These are phyloP conservation scores for Proteles cristata DNA, from an alignment of 2,113 vertebrate genomes.

Conservation along the genomic window DNA sequence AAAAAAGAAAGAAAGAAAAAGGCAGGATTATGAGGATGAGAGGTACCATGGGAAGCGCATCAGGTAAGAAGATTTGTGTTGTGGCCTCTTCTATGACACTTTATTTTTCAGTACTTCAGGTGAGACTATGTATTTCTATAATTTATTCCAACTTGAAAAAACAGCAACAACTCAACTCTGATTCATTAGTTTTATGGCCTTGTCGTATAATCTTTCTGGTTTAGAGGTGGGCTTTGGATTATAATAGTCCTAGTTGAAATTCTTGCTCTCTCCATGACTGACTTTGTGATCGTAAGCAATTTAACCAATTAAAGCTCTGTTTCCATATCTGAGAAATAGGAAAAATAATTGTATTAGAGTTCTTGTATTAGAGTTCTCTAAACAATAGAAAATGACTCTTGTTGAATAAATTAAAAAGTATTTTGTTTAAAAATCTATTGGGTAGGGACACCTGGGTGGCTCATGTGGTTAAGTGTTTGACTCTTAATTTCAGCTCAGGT, in stretches of 20 bases:
- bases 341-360: neutral
- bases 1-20: neutral
- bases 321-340: conserved; percentile 6
- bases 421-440: neutral
- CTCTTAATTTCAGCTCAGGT: no score
- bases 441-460: no score
- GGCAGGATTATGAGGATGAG: neutral
- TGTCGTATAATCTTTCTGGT: neutral
- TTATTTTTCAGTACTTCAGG: neutral
- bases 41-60: neutral
- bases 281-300: neutral
- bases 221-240: neutral
- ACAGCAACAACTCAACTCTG: neutral
- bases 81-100: neutral
- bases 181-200: neutral
- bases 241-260: neutral
- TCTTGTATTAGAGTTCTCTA: neutral
- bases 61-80: neutral
- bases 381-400: neutral
- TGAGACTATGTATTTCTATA: neutral
- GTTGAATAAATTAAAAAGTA: neutral
- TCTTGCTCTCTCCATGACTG: neutral
- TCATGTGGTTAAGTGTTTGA: no score
- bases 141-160: conserved; percentile 18
- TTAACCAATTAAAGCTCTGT: neutral